phyloP scores from a whole-genome alignment of 2,888 invertebrate species.

The Drosophila pseudotakahashii region DNA sequence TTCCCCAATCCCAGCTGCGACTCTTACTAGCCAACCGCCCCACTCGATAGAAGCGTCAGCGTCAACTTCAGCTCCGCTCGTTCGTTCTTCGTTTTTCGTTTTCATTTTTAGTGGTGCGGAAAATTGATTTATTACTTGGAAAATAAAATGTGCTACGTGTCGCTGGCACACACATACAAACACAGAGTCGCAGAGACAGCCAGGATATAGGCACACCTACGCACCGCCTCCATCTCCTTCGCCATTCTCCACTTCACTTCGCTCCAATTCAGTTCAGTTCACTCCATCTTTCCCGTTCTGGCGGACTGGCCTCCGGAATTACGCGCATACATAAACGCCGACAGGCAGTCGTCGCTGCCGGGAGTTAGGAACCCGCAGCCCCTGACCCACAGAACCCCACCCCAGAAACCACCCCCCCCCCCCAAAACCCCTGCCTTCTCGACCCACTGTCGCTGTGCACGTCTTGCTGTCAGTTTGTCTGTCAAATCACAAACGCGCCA shows the following conservation, averaged over 20 bases:
- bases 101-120: slow-evolving; percentile 81
- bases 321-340: slow-evolving; percentile 79
- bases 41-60: slow-evolving; percentile 76
- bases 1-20: slow-evolving; percentile 34
- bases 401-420: not conserved
- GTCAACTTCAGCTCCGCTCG: slow-evolving; percentile 45
- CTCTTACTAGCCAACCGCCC: slow-evolving; percentile 30
- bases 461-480: slow-evolving; percentile 79
- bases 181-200: slow-evolving; percentile 16
- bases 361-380: not conserved
- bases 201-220: slow-evolving; percentile 47
- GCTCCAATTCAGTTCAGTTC: slow-evolving; percentile 41
- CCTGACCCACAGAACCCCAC: slow-evolving; percentile 4
- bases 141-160: slow-evolving; percentile 80
- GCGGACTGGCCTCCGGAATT: slow-evolving; percentile 50
- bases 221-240: slow-evolving; percentile 10
- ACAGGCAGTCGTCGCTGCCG: slow-evolving; percentile 73
- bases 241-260: slow-evolving; percentile 11
- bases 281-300: slow-evolving; percentile 52
- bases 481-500: slow-evolving; percentile 75
- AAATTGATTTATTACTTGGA: slow-evolving; percentile 81
- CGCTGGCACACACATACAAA: slow-evolving; percentile 64
- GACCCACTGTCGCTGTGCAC: slow-evolving; percentile 48
- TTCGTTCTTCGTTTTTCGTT: slow-evolving; percentile 71
- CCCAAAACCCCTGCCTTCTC: not conserved